Conservation (phyloP, 35 echinoderm and acorn worm genomes). For the Lytechinus variegatus region DNA sequence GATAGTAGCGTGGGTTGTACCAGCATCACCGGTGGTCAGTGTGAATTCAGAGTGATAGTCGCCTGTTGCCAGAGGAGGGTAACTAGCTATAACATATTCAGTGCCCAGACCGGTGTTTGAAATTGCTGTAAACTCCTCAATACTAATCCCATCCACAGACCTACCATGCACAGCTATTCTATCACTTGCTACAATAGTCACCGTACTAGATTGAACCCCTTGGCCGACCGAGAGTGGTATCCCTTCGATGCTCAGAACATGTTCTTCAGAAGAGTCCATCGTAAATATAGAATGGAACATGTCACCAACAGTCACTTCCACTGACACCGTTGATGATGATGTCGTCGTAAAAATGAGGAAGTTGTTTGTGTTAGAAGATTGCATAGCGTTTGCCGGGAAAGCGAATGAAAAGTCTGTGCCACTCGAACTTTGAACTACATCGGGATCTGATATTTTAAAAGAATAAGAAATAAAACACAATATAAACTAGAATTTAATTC, state of each 20-base stretch:
- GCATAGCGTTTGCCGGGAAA: background rate
- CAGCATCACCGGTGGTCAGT: background rate
- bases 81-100: conserved; percentile 85
- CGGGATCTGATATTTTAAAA: background rate
- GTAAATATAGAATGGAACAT: background rate
- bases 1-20: background rate
- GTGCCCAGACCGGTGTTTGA: conserved; percentile 64
- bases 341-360: conserved; percentile 31
- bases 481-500: too few relatives aligned
- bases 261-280: background rate
- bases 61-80: conserved; percentile 28
- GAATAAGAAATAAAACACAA: background rate
- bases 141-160: conserved; percentile 56
- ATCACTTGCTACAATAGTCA: conserved; percentile 55
- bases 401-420: conserved; percentile 35
- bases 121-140: conserved; percentile 77
- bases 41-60: background rate
- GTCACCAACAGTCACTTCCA: background rate
- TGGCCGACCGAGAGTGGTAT: conserved; percentile 52
- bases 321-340: background rate
- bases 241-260: background rate
- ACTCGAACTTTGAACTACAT: background rate
- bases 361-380: background rate
- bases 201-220: conserved; percentile 73
- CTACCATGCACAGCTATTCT: conserved; percentile 68